Conservation (phyloP, 2,113 vertebrate genomes). For the Origma solitaria region DNA sequence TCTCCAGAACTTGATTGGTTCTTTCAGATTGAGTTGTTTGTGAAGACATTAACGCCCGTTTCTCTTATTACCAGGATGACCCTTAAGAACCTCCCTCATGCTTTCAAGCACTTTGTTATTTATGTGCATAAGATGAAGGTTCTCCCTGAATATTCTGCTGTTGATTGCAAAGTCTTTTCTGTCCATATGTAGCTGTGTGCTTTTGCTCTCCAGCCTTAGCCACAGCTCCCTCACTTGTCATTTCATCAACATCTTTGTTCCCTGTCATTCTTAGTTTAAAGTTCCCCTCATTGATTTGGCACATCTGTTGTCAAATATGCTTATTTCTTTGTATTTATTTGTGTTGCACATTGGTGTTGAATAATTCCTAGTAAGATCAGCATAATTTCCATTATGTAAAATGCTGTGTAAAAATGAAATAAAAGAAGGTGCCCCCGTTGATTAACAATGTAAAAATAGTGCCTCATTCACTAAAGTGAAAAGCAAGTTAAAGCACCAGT, state of each 20-base stretch:
- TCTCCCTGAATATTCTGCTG: neutral
- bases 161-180: neutral
- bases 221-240: neutral
- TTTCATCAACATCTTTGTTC: neutral
- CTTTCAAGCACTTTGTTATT: neutral
- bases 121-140: neutral
- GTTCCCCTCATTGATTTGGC: neutral
- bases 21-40: neutral
- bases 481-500: neutral
- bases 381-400: neutral
- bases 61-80: neutral
- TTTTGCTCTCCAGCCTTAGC: neutral
- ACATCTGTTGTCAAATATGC: neutral
- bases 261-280: neutral
- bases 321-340: neutral
- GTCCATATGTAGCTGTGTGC: neutral
- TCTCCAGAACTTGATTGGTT: neutral
- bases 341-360: neutral
- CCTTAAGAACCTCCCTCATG: neutral
- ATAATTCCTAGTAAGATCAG: neutral
- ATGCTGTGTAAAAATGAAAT: neutral
- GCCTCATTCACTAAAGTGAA: neutral
- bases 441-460: neutral
- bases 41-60: neutral
- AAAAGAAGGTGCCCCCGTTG: neutral